These are phyloP conservation scores for Drosophila paranaensis DNA, from an alignment of 2,888 invertebrate species.

Conservation along the genomic window DNA sequence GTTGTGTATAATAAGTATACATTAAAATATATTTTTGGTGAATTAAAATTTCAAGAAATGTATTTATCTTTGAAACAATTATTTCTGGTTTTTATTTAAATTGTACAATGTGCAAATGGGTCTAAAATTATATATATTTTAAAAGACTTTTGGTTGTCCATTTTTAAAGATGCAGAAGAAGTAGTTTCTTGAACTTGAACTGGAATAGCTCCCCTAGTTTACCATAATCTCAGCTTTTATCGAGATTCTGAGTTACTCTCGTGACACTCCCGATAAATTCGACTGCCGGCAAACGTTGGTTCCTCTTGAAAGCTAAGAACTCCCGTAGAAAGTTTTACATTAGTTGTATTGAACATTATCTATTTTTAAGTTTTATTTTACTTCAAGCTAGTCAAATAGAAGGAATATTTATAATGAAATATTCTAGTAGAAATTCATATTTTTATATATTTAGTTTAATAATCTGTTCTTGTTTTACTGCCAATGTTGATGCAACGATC, in stretches of 20 bases:
- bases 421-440: background rate
- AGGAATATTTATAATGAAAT: conserved; percentile 24
- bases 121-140: no score
- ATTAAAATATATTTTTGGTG: conserved; percentile 70
- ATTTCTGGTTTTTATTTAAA: background rate
- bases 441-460: background rate
- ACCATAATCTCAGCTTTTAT: background rate
- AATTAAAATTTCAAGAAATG: conserved; percentile 55
- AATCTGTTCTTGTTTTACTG: conserved; percentile 7
- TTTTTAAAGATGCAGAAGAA: no score
- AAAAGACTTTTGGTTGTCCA: no score
- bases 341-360: conserved; percentile 44
- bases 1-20: conserved; percentile 61
- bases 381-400: background rate
- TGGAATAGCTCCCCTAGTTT: no score
- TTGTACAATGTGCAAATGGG: background rate
- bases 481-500: conserved; percentile 15
- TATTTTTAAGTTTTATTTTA: background rate
- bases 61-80: conserved; percentile 1
- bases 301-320: background rate
- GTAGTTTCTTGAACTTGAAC: no score
- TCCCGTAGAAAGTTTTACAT: conserved; percentile 14
- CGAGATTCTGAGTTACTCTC: background rate
- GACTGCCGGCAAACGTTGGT: background rate
- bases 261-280: background rate